These are phyloP conservation scores for Heliornis fulica DNA, from an alignment of 2,113 vertebrate genomes.

Conservation along the genomic window DNA sequence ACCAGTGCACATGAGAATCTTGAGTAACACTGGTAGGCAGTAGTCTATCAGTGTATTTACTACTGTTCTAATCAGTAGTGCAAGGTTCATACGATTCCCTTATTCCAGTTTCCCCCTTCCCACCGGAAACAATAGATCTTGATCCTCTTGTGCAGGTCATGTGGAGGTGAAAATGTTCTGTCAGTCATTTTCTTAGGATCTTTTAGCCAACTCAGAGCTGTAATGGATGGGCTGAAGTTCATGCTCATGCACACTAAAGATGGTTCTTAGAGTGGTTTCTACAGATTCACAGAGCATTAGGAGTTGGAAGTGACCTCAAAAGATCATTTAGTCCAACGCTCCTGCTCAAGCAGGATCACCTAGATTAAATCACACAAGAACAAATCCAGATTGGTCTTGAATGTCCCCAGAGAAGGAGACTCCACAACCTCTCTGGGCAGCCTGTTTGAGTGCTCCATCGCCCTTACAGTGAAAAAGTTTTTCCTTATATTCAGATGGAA, in stretches of 20 bases:
- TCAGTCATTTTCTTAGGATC: not conserved
- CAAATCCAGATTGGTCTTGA: too few relatives aligned
- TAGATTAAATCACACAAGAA: too few relatives aligned
- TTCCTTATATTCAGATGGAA: too few relatives aligned
- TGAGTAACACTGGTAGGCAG: not conserved
- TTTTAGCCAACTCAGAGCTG: not conserved
- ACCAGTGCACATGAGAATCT: not conserved
- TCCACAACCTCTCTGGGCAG: too few relatives aligned
- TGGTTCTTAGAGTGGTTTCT: not conserved
- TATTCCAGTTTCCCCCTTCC: not conserved
- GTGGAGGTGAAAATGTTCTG: not conserved
- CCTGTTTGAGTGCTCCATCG: too few relatives aligned
- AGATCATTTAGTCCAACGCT: too few relatives aligned
- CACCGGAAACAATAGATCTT: not conserved
- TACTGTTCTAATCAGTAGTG: not conserved
- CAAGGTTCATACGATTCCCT: not conserved
- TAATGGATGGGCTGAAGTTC: conserved; percentile 16
- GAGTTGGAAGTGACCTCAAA: too few relatives aligned
- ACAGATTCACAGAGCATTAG: too few relatives aligned
- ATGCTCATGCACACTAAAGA: not conserved
- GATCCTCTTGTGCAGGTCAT: not conserved
- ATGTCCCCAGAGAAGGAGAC: too few relatives aligned
- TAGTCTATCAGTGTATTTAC: not conserved
- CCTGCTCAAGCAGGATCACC: too few relatives aligned
- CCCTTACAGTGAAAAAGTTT: too few relatives aligned